A percentile compares a stretch with the other conserved stretches of the same genome.
These are phyloP conservation scores for Lampris megalopsis DNA, from an alignment of 2,113 vertebrate genomes.

Conservation along the genomic window DNA sequence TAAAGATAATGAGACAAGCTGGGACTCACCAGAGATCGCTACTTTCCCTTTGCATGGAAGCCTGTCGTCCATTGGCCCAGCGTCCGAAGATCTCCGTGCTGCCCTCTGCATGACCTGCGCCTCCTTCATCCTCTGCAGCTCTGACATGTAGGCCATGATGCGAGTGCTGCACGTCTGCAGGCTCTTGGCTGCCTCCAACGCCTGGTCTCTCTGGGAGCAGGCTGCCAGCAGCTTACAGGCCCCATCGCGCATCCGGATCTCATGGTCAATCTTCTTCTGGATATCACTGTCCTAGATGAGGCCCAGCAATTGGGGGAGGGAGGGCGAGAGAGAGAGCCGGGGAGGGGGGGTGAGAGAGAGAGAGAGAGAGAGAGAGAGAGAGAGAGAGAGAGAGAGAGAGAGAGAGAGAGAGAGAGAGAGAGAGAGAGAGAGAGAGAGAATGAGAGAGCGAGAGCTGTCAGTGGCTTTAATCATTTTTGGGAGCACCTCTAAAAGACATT, in stretches of 20 bases:
- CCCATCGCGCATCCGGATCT: slow-evolving; percentile 94
- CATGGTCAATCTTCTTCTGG: slow-evolving; percentile 93
- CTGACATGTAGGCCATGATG: slow-evolving; percentile 93
- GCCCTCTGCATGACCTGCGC: slow-evolving; percentile 89
- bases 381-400: background rate
- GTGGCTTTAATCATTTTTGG: slow-evolving; percentile 12
- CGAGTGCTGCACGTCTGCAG: slow-evolving; percentile 91
- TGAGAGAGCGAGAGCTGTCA: background rate
- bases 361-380: background rate
- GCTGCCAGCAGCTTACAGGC: slow-evolving; percentile 92
- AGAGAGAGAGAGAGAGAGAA: background rate
- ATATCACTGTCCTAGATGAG: slow-evolving; percentile 90
- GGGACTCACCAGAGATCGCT: slow-evolving; percentile 88
- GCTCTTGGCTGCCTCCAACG: slow-evolving; percentile 92
- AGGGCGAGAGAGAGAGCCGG: background rate
- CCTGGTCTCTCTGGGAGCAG: slow-evolving; percentile 91
- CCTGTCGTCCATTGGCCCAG: slow-evolving; percentile 81
- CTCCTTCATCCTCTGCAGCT: slow-evolving; percentile 93
- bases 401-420: background rate
- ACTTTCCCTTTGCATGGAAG: slow-evolving; percentile 90
- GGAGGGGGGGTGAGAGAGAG: background rate
- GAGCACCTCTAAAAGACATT: background rate
- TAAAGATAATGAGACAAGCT: background rate
- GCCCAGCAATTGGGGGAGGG: background rate
- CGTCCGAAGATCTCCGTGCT: slow-evolving; percentile 89